A percentile compares a stretch with the other conserved stretches of the same genome.
phyloP scores from a whole-genome alignment of 2,797 vertebrate species.

The Thunnus albacares region DNA sequence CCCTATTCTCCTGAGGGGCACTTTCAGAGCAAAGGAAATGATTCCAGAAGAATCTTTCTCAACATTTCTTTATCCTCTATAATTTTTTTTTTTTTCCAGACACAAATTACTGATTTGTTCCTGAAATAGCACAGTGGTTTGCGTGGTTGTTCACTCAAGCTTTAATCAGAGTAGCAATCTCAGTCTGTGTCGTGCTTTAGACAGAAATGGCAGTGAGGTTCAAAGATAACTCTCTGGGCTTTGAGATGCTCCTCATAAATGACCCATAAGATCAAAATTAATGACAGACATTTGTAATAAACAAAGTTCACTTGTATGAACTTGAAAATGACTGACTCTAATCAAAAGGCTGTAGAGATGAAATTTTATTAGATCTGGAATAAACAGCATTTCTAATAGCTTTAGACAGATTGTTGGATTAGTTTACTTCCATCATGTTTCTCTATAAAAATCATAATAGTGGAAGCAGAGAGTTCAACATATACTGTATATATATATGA shows the following conservation, averaged over 20 bases:
- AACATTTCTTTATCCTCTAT: conserved; percentile 47
- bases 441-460: not conserved
- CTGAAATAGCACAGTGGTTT: conserved; percentile 42
- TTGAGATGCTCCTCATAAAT: not conserved
- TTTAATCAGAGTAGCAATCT: conserved; percentile 62
- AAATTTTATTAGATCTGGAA: conserved; percentile 28
- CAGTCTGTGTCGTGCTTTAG: conserved; percentile 39
- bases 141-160: conserved; percentile 32
- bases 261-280: conserved; percentile 52
- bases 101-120: conserved; percentile 65
- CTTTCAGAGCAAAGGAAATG: conserved; percentile 58
- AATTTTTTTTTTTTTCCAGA: conserved; percentile 29
- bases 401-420: not conserved
- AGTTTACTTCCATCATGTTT: conserved; percentile 24
- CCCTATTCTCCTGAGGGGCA: conserved; percentile 44
- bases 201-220: conserved; percentile 49
- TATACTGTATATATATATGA: not conserved
- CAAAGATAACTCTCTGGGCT: conserved; percentile 49
- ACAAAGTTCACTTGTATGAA: conserved; percentile 48
- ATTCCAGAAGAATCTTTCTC: conserved; percentile 58
- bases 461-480: not conserved
- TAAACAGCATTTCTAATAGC: conserved; percentile 25
- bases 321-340: conserved; percentile 35
- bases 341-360: conserved; percentile 30
- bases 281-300: conserved; percentile 47